Evolutionary conservation across 2,113 vertebrate genomes (phyloP).

Genomic region (Prietella phreatophila): DNA sequence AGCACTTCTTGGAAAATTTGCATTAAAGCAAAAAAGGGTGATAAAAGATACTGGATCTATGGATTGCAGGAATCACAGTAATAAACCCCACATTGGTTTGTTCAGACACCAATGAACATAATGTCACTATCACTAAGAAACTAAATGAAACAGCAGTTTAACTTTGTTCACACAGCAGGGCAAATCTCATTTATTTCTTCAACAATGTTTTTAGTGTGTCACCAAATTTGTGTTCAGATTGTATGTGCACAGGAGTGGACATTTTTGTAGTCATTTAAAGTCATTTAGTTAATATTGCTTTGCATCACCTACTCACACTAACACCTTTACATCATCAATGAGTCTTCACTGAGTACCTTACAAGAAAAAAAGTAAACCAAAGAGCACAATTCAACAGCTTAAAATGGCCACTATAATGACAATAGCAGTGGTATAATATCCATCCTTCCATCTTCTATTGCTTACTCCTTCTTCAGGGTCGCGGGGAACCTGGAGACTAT

Average conservation of each 20-base stretch:
- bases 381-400: background rate
- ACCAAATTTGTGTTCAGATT: background rate
- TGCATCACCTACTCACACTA: background rate
- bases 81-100: background rate
- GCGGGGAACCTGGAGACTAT: too few relatives aligned
- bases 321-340: too few relatives aligned
- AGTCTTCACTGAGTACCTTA: background rate
- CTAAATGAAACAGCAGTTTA: background rate
- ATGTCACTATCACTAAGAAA: background rate
- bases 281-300: background rate
- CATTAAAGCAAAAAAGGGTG: background rate
- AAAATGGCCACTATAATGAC: background rate
- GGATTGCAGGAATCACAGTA: background rate
- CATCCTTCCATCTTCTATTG: too few relatives aligned
- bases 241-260: background rate
- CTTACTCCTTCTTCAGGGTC: too few relatives aligned
- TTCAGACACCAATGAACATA: background rate
- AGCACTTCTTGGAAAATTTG: constrained; percentile 1
- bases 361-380: background rate
- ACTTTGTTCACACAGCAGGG: background rate
- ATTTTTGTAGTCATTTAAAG: background rate
- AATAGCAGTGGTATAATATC: background rate
- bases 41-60: background rate
- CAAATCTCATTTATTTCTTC: background rate
- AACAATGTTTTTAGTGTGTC: background rate